Conservation (phyloP, 2,888 invertebrate genomes). For the Pollenia amentaria region DNA sequence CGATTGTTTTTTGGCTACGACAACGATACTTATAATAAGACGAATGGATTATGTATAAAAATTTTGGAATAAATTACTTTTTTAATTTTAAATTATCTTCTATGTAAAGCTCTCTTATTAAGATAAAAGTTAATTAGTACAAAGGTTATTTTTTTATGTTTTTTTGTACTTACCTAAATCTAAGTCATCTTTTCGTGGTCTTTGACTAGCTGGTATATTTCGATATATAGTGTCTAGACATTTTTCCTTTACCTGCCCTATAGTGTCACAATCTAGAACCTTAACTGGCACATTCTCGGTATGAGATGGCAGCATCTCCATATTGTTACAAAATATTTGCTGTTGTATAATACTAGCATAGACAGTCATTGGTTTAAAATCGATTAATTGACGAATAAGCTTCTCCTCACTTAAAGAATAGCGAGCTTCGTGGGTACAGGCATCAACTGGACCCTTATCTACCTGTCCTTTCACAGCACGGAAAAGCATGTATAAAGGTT, state of each 20-base stretch:
- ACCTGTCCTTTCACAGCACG: constrained; percentile 99
- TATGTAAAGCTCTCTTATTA: too few relatives aligned
- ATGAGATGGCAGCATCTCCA: constrained; percentile 89
- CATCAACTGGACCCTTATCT: constrained; percentile 99
- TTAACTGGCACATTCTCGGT: constrained; percentile 97
- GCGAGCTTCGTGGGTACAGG: constrained; percentile 98
- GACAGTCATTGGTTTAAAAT: constrained; percentile 96
- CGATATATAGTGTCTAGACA: constrained; percentile 99
- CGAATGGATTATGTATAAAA: too few relatives aligned
- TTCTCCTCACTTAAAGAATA: constrained; percentile 99
- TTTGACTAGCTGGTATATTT: constrained; percentile 97
- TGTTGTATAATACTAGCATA: constrained; percentile 97
- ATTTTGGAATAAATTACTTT: too few relatives aligned
- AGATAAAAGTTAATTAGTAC: too few relatives aligned
- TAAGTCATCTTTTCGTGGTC: constrained; percentile 97
- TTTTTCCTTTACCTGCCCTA: constrained; percentile 99
- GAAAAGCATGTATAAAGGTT: constrained; percentile 98
- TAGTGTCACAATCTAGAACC: constrained; percentile 99
- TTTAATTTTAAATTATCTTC: too few relatives aligned
- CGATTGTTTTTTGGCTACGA: too few relatives aligned
- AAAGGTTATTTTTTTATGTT: too few relatives aligned
- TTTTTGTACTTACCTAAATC: constrained; percentile 90
- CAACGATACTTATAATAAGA: too few relatives aligned
- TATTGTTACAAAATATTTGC: constrained; percentile 93
- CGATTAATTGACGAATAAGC: constrained; percentile 98